Percentiles rank a stretch among this genome's conserved stretches.
phyloP scores from a whole-genome alignment of 2,797 vertebrate genomes.

The Neostethus bicornis region DNA sequence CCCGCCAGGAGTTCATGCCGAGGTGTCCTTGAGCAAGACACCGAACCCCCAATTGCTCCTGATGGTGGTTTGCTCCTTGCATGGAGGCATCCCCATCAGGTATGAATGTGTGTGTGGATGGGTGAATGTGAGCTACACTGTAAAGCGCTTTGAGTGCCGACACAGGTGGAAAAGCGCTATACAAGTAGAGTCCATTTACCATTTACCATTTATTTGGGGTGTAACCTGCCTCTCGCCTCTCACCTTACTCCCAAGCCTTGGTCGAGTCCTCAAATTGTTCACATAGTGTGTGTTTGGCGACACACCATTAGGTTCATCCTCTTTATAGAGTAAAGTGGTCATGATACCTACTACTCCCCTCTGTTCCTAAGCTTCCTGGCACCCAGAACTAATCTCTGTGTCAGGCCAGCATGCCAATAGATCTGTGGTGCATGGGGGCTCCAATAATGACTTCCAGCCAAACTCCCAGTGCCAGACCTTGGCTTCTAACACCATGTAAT shows the following conservation, averaged over 20 bases:
- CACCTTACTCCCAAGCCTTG: not conserved
- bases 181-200: no score
- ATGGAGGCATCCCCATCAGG: no score
- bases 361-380: slow-evolving; percentile 35
- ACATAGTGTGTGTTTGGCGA: not conserved
- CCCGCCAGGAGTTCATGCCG: no score
- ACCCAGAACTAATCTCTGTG: slow-evolving; percentile 70
- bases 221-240: no score
- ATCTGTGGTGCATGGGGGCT: slow-evolving; percentile 56
- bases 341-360: slow-evolving; percentile 26
- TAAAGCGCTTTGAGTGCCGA: no score
- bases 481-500: slow-evolving; percentile 68
- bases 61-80: no score
- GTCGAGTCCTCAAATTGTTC: not conserved
- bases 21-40: no score
- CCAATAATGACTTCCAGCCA: slow-evolving; percentile 68
- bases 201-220: no score
- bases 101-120: no score
- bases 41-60: no score
- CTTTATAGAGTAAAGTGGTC: slow-evolving; percentile 36
- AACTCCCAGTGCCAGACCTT: slow-evolving; percentile 53
- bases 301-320: slow-evolving; percentile 58
- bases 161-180: no score
- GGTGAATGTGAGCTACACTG: no score
- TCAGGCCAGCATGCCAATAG: slow-evolving; percentile 64